Evolutionary conservation across 2,113 vertebrate species (phyloP).

Genomic region (Nibea coibor): DNA sequence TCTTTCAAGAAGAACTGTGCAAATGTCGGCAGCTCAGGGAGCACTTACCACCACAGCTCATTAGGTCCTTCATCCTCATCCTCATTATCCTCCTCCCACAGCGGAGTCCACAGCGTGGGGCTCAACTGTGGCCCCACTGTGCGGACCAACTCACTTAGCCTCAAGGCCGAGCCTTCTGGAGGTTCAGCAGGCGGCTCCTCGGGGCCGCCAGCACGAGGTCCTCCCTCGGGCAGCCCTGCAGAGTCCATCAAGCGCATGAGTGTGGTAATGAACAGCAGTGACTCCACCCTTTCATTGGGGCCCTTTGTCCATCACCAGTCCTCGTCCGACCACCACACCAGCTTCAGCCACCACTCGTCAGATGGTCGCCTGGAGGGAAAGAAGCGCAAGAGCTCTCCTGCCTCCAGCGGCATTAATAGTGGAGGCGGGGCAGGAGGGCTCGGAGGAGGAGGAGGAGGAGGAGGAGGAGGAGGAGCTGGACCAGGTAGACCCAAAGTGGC

Average conservation of each 20-base stretch:
- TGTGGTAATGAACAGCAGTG: constrained; percentile 97
- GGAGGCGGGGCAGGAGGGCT: constrained; percentile 74
- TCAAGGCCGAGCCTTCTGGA: constrained; percentile 88
- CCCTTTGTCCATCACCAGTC: constrained; percentile 93
- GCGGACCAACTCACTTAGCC: constrained; percentile 88
- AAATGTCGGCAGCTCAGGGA: constrained; percentile 90
- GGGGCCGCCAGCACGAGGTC: constrained; percentile 88
- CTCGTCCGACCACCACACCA: constrained; percentile 85
- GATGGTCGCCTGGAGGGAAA: constrained; percentile 93
- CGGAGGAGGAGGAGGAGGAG: constrained; percentile 60
- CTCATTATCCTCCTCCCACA: constrained; percentile 83
- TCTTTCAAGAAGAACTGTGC: constrained; percentile 96
- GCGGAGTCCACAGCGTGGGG: constrained; percentile 86
- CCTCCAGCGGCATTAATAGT: constrained; percentile 85
- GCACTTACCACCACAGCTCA: constrained; percentile 87
- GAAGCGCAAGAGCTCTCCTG: constrained; percentile 93
- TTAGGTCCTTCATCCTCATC: constrained; percentile 83
- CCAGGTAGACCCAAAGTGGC: constrained; percentile 91
- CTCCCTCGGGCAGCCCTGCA: constrained; percentile 89
- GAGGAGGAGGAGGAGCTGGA: constrained; percentile 67
- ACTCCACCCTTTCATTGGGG: constrained; percentile 96
- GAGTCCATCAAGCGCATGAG: constrained; percentile 99
- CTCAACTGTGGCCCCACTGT: constrained; percentile 89
- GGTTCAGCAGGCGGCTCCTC: constrained; percentile 86
- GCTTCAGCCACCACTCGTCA: constrained; percentile 88